Base-by-base conservation (phyloP, 2,797 vertebrate species). In the Mareca penelope region DNA sequence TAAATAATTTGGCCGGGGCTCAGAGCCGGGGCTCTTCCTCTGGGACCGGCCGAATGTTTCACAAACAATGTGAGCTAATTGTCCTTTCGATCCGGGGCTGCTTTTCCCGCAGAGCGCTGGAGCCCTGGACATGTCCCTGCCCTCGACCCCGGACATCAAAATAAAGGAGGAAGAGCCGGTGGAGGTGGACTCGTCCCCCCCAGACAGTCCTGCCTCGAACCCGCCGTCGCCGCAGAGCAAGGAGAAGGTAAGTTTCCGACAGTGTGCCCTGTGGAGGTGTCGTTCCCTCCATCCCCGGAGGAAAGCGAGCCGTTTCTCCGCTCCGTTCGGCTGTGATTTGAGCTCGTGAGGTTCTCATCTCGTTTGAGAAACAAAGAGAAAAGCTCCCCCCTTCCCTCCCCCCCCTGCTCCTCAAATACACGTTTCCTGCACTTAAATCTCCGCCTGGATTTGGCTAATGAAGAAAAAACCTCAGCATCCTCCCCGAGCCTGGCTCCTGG, bases 91-190 rank as follows among this genome's bases (percentile, higher is more conserved):
- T 56, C 39, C 67, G 2, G 33, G 93, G 14, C 71, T 50, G 90
- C 48, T 91, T 94, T 73, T 69, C 67, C 71, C 29, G 50, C 70
- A 97, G 97, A 88, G 95, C 60, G 81, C 98, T 16, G 98, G 98
- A 80, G 98, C 98, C 46, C 95, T 98, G 94, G 98, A 98, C 89
- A 98, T 98, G 98, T 98, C 98, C 40, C 95, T 98, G 95, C 98
- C 99, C 23, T 98, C 98, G 10, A 98, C 98, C 22, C 98, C 98
- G 2, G 98, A 99, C 60, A 93, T 98, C 78, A 99, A 98, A 98
- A 98, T 98, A 90, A 99, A 99, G 96, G 99, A 99, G 91, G 99
- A 99, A 48, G 98, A 98, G 61, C 98, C 98, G 5, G 98, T 99
- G 90, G 98, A 99, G 93, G 99, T 99, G 23, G 99, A 99, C 21